phyloP scores from a whole-genome alignment of 2,113 vertebrate genomes.

The Bubo scandiacus region DNA sequence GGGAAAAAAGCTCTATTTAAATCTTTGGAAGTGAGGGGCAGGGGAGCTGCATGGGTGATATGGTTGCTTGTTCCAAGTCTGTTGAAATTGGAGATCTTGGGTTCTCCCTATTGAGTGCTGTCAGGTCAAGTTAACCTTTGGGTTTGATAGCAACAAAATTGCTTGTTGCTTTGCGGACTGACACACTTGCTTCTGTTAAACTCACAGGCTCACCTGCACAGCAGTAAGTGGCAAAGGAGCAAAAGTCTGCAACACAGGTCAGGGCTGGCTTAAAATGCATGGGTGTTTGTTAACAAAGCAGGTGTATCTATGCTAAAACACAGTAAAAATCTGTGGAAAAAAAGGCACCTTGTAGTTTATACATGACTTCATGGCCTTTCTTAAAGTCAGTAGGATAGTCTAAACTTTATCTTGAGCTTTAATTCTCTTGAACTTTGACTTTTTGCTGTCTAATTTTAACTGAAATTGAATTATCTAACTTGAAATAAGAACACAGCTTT shows the following conservation, averaged over 20 bases:
- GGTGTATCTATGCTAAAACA: accelerated
- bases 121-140: neutral
- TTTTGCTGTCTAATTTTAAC: neutral
- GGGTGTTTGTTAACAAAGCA: neutral
- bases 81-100: neutral
- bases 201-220: neutral
- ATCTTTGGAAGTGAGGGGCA: neutral
- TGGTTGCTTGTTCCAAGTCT: neutral
- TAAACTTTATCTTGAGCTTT: neutral
- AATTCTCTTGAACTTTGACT: neutral
- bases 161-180: neutral
- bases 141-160: neutral
- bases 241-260: neutral
- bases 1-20: neutral
- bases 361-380: neutral
- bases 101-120: neutral
- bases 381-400: neutral
- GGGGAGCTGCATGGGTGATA: neutral
- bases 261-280: neutral
- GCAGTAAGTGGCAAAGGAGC: neutral
- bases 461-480: neutral
- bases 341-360: neutral
- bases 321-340: neutral
- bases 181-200: neutral
- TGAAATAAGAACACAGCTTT: neutral